A percentile compares a stretch with the other conserved stretches of the same genome.
Conservation (phyloP, 2,888 invertebrate species). For the Macrostomum cliftonense region DNA sequence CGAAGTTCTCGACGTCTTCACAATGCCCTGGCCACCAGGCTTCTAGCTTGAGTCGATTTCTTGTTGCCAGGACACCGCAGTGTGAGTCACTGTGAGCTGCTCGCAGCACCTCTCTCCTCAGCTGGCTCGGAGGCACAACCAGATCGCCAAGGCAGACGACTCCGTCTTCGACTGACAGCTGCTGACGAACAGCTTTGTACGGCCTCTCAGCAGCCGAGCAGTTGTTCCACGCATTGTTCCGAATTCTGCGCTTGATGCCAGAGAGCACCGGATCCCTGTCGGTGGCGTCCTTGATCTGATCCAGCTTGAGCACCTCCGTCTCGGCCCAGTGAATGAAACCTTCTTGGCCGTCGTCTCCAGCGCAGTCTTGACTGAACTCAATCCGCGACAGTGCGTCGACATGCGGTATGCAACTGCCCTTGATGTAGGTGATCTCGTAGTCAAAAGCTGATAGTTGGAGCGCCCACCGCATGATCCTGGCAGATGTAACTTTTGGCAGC, state of each 20-base stretch:
- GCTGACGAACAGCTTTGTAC: constrained; percentile 1
- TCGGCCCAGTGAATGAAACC: too few relatives aligned
- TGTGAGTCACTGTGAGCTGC: constrained; percentile 1
- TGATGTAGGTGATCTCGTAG: constrained; percentile 6
- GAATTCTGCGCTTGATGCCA: too few relatives aligned
- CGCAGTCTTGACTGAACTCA: too few relatives aligned
- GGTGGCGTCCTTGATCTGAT: too few relatives aligned
- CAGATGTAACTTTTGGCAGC: constrained; percentile 4
- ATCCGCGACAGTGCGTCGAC: constrained; percentile 7
- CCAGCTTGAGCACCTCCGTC: too few relatives aligned
- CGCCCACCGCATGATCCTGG: constrained; percentile 3
- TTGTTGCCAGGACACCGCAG: neutral
- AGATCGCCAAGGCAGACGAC: constrained; percentile 3
- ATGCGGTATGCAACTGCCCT: constrained; percentile 6
- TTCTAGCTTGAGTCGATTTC: constrained; percentile 1
- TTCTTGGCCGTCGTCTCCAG: too few relatives aligned
- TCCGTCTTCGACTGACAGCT: constrained; percentile 3
- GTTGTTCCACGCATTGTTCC: too few relatives aligned
- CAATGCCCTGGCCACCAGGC: constrained; percentile 4
- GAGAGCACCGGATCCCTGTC: too few relatives aligned
- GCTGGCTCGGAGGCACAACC: neutral
- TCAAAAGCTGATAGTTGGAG: constrained; percentile 5
- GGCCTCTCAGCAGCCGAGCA: neutral
- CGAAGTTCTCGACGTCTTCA: neutral
- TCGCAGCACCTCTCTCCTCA: neutral